Base-by-base conservation (phyloP, 2,113 vertebrate genomes). In the Haemorhous mexicanus region DNA sequence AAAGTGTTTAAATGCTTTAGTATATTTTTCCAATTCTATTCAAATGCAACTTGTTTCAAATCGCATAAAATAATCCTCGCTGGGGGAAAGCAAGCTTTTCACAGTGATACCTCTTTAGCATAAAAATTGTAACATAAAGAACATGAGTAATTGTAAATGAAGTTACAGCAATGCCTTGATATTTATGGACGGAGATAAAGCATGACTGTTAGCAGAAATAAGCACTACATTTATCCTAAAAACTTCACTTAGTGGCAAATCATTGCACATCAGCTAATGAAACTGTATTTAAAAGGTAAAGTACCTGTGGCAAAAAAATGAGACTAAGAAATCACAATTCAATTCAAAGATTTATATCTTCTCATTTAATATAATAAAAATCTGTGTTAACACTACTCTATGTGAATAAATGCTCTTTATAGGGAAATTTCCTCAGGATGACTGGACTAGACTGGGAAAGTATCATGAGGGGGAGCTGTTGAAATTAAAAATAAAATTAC, bases 401-500 rank as follows among this genome's bases (percentile, higher is more conserved):
- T 1, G 3, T 3, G 3, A 78, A 63, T 37, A 75, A 85, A 55
- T n/a, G 49, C 19, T 88, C 30, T 84, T 20, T 44, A 28, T 9
- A 64, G 41, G 44, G 39, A 87, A 82, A 78, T 44, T 47, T 75
- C 32, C 46, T 93, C 75, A 58, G 55, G 21, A 20, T 44, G 63
- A 53, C 32, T 33, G 8, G 41, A 50, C 14, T 62, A 28, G 33
- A 80, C 12, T 88, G 59, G 43, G 32, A 67, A 90, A 80, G 18
- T 84, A 78, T 44, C 55, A 53, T 58, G 77, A 94, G n/a, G 46
- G 41, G 7, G 16, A 87, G 50, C n/a, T 27, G 7, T 32, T 86
- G 85, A 92, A 96, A 93, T 78, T 35, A 74, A 78, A 89, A 93
- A 59, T 47, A 59, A 90, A 90, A 79, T 32, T 67, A 50, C 27